Percentiles rank a stretch among this genome's conserved stretches.
Conservation (phyloP, 2,113 vertebrate species). For the Sterrhoptilus dennistouni region DNA sequence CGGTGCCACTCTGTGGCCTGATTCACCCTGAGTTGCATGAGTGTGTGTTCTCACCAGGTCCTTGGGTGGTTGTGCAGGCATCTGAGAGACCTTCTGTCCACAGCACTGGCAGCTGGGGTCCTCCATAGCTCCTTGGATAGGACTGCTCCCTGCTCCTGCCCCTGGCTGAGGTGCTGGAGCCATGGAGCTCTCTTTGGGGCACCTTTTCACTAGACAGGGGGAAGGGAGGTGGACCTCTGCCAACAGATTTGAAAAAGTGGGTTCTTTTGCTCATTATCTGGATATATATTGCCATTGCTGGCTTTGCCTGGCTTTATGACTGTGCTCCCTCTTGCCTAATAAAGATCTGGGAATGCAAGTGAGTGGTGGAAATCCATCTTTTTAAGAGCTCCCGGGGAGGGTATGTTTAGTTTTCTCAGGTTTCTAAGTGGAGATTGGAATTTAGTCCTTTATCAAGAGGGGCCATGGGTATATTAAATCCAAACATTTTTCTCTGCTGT, state of each 20-base stretch:
- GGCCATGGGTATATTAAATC: slow-evolving; percentile 39
- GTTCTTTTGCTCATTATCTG: slow-evolving; percentile 36
- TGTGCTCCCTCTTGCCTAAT: slow-evolving; percentile 38
- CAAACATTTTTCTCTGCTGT: slow-evolving; percentile 40
- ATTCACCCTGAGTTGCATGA: not conserved
- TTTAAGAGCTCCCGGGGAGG: slow-evolving; percentile 20
- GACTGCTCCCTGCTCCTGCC: not conserved
- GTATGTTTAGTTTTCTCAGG: slow-evolving; percentile 52
- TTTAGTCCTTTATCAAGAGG: slow-evolving; percentile 51
- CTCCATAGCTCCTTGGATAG: accelerated
- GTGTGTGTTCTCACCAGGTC: not conserved
- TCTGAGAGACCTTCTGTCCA: not conserved
- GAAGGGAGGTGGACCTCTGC: not conserved
- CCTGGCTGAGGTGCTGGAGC: not conserved
- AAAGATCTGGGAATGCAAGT: slow-evolving; percentile 44
- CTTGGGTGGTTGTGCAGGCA: not conserved
- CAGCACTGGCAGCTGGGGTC: not conserved
- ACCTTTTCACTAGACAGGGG: not conserved
- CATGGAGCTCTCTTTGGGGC: not conserved
- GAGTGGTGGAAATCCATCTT: slow-evolving; percentile 42
- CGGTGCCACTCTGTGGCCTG: not conserved
- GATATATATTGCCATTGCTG: slow-evolving; percentile 21
- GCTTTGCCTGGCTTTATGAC: slow-evolving; percentile 25
- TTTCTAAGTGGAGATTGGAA: slow-evolving; percentile 58
- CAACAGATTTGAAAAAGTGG: not conserved